These are phyloP conservation scores for Myxocyprinus asiaticus DNA, from an alignment of 2,113 vertebrate genomes.

Conservation along the genomic window DNA sequence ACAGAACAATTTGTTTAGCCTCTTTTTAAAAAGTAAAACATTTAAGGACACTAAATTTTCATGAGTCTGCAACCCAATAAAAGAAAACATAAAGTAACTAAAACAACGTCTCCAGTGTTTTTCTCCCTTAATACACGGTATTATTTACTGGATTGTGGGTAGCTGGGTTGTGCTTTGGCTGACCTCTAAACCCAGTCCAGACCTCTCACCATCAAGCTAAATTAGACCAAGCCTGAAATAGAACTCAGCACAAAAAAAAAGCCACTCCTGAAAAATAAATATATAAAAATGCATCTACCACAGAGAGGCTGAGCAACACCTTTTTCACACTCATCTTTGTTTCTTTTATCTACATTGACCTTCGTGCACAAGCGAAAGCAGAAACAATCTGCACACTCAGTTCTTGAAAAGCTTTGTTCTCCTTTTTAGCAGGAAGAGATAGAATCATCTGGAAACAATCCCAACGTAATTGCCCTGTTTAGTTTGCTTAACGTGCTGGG, in stretches of 20 bases:
- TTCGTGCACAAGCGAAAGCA: conserved; percentile 20
- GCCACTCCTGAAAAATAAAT: background rate
- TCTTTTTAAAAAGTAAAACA: background rate
- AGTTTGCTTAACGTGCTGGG: conserved; percentile 67
- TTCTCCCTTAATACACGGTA: background rate
- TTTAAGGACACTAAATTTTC: background rate
- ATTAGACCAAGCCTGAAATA: conserved; percentile 47
- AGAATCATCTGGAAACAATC: conserved; percentile 69
- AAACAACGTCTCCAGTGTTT: background rate
- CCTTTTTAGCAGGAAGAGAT: conserved; percentile 57
- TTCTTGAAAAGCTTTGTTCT: conserved; percentile 59
- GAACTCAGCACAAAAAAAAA: conserved; percentile 36
- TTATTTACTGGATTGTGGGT: background rate
- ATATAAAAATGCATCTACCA: conserved; percentile 17
- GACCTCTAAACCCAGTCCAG: conserved; percentile 1
- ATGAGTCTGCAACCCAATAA: background rate
- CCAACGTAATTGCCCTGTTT: conserved; percentile 60
- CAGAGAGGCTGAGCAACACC: conserved; percentile 31
- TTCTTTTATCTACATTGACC: conserved; percentile 39
- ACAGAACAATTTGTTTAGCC: too few species aligned
- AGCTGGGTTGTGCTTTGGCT: conserved; percentile 4
- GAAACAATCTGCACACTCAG: conserved; percentile 43
- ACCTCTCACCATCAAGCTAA: conserved; percentile 6
- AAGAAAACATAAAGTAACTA: background rate
- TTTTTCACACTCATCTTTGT: background rate